Evolutionary conservation across 2,113 vertebrate species (phyloP).

Genomic region (Athene cunicularia): DNA sequence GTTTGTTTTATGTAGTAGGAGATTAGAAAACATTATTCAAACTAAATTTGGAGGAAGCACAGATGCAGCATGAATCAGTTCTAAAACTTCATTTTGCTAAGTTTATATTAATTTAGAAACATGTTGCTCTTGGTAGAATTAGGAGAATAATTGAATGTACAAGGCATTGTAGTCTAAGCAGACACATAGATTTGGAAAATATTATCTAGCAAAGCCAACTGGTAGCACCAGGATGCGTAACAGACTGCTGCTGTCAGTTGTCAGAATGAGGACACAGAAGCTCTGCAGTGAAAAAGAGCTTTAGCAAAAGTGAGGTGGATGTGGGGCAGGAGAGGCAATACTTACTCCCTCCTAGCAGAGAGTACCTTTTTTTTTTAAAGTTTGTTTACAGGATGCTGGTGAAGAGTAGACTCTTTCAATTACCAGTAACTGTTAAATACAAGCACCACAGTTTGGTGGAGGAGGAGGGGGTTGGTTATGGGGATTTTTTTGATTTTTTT

Average conservation of each 20-base stretch:
- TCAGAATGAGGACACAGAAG: not conserved
- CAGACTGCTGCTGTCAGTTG: not conserved
- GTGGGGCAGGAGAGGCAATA: not conserved
- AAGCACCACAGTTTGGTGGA: rapidly evolving
- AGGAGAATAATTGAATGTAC: not conserved
- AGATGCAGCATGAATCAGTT: not conserved
- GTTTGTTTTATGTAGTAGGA: not conserved
- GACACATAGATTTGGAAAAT: not conserved
- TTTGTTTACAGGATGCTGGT: not conserved
- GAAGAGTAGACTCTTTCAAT: not conserved
- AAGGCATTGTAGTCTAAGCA: not conserved
- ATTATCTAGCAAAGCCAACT: not conserved
- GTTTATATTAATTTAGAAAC: not conserved
- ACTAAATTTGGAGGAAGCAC: not conserved
- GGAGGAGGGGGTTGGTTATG: not conserved
- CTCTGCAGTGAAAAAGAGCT: not conserved
- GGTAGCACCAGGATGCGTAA: not conserved
- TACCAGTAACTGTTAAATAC: not conserved
- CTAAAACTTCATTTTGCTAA: not conserved
- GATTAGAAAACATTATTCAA: not conserved
- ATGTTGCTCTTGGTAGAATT: not conserved
- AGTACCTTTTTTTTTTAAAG: no score
- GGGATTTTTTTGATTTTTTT: rapidly evolving
- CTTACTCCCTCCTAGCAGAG: not conserved
- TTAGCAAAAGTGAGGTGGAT: not conserved